Conservation (phyloP, 2,888 invertebrate genomes). For the Orthonychiurus folsomi region DNA sequence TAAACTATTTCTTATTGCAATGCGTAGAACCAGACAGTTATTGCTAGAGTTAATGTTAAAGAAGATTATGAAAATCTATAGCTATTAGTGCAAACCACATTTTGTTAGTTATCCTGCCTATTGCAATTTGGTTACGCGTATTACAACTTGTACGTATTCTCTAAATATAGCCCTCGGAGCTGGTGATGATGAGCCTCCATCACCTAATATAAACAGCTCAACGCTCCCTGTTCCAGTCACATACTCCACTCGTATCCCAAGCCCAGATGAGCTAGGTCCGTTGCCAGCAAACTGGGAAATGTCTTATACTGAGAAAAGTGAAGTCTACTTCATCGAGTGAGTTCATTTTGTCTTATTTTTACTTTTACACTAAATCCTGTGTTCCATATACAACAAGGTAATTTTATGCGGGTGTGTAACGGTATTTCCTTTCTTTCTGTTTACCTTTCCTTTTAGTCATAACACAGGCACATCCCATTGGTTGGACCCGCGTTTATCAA, state of each 20-base stretch:
- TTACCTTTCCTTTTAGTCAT: constrained; percentile 64
- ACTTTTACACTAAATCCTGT: background rate
- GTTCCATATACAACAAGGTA: background rate
- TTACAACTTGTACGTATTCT: too few species aligned
- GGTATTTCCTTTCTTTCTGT: constrained; percentile 14
- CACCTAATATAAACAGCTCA: constrained; percentile 19
- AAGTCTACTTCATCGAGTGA: constrained; percentile 95
- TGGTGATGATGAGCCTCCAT: constrained; percentile 34
- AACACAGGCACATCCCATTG: constrained; percentile 94
- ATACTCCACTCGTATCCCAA: constrained; percentile 21
- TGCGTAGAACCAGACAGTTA: too few species aligned
- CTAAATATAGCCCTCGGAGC: constrained; percentile 49
- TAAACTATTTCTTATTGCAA: too few species aligned
- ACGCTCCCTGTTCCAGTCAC: constrained; percentile 18
- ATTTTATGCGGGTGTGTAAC: background rate
- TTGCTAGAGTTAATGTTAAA: too few species aligned
- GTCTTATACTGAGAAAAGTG: constrained; percentile 91
- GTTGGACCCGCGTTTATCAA: constrained; percentile 85
- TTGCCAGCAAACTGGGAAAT: constrained; percentile 96
- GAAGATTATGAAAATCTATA: too few species aligned
- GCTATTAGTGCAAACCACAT: too few species aligned
- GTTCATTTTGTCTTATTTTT: constrained; percentile 45
- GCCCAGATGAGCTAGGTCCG: constrained; percentile 63
- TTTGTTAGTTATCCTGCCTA: too few species aligned
- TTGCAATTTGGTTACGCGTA: too few species aligned